phyloP scores from a whole-genome alignment of 2,797 vertebrate genomes.

The Platyrinchus mystaceus region DNA sequence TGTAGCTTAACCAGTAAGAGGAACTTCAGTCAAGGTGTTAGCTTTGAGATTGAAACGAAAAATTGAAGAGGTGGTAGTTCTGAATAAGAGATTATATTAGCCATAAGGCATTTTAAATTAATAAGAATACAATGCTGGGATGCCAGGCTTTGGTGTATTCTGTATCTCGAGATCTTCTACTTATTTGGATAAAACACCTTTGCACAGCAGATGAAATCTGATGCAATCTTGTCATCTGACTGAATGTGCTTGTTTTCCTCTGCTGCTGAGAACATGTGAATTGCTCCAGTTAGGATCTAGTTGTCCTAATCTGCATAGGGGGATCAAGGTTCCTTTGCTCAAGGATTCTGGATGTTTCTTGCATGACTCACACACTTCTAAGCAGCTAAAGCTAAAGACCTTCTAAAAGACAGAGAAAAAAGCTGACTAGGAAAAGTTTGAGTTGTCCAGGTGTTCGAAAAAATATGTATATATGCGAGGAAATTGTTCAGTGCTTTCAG shows the following conservation, averaged over 20 bases:
- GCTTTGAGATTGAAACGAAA: constrained; percentile 29
- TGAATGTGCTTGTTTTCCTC: constrained; percentile 33
- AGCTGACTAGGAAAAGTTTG: background rate
- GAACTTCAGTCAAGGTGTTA: background rate
- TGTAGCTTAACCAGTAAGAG: background rate
- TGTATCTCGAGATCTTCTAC: background rate
- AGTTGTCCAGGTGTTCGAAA: background rate
- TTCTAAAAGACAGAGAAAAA: background rate
- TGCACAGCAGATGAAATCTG: constrained; percentile 43
- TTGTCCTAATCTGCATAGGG: constrained; percentile 1
- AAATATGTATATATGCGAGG: background rate
- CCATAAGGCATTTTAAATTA: constrained; percentile 4
- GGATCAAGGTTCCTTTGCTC: constrained; percentile 45
- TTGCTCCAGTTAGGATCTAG: constrained; percentile 10
- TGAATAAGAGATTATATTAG: background rate
- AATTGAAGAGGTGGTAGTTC: background rate
- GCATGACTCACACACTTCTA: constrained; percentile 38
- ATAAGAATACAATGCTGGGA: background rate
- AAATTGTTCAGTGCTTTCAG: background rate
- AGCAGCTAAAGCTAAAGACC: background rate
- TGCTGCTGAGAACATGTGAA: background rate
- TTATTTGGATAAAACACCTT: constrained; percentile 42
- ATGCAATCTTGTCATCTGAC: constrained; percentile 53
- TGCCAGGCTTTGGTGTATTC: background rate
- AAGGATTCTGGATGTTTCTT: constrained; percentile 42